A percentile compares a stretch with the other conserved stretches of the same genome.
phyloP scores from a whole-genome alignment of 2,888 invertebrate species.

The Orthosia incerta region DNA sequence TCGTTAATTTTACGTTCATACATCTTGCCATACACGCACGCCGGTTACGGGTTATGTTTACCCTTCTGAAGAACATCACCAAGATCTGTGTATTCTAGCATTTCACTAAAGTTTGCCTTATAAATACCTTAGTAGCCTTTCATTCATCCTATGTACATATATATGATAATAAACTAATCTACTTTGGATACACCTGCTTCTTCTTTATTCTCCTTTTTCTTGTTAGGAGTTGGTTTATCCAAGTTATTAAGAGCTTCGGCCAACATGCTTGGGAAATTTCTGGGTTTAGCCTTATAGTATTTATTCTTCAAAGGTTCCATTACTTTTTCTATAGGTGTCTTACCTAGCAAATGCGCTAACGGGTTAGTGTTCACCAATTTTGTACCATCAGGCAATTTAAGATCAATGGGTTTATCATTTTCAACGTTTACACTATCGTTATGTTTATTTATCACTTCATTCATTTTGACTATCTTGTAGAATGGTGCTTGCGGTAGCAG shows the following conservation, averaged over 20 bases:
- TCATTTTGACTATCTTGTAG: slow-evolving; percentile 83
- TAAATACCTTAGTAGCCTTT: too few species aligned
- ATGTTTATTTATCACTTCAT: slow-evolving; percentile 67
- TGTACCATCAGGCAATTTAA: slow-evolving; percentile 78
- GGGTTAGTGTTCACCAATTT: slow-evolving; percentile 83
- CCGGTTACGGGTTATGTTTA: too few species aligned
- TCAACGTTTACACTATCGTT: not conserved
- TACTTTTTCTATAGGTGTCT: slow-evolving; percentile 70
- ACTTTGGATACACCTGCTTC: not conserved
- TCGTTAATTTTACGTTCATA: too few species aligned
- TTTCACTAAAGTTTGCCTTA: too few species aligned
- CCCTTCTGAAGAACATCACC: too few species aligned
- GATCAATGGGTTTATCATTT: slow-evolving; percentile 17
- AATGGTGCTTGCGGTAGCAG: slow-evolving; percentile 80
- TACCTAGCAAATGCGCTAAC: slow-evolving; percentile 80
- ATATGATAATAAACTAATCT: too few species aligned
- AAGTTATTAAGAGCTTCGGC: slow-evolving; percentile 76
- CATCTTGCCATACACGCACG: too few species aligned
- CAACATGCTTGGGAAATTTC: slow-evolving; percentile 75
- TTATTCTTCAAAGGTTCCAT: slow-evolving; percentile 68
- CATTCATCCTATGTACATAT: too few species aligned
- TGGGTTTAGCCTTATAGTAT: slow-evolving; percentile 75
- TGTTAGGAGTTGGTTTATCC: slow-evolving; percentile 56
- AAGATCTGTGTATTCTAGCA: too few species aligned
- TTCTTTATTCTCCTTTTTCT: slow-evolving; percentile 21